phyloP scores from a whole-genome alignment of 2,888 invertebrate species.

The Latrodectus hesperus region DNA sequence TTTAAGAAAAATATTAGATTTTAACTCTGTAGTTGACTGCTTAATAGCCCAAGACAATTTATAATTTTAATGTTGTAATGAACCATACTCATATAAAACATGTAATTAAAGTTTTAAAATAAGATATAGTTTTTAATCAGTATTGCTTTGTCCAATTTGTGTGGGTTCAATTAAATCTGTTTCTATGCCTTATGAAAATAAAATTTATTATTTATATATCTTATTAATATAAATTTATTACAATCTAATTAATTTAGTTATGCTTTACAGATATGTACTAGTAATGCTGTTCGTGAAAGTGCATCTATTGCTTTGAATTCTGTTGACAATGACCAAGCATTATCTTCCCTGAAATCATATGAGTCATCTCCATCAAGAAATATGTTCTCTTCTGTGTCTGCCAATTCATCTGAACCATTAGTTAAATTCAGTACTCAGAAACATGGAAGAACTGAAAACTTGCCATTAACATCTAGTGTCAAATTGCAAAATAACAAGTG shows the following conservation, averaged over 20 bases:
- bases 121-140: too few species aligned
- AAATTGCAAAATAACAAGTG: conserved; percentile 7
- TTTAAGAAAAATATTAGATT: too few species aligned
- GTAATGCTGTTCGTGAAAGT: conserved; percentile 26
- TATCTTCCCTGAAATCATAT: not conserved
- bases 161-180: too few species aligned
- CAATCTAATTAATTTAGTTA: not conserved
- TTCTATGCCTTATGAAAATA: too few species aligned
- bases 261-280: conserved; percentile 52
- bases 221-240: too few species aligned
- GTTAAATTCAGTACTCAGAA: conserved; percentile 28
- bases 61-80: too few species aligned
- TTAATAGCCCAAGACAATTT: too few species aligned
- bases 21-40: too few species aligned
- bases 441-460: conserved; percentile 36
- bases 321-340: not conserved
- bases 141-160: too few species aligned
- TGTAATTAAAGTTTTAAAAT: too few species aligned
- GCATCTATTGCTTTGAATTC: conserved; percentile 18
- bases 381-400: not conserved
- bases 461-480: conserved; percentile 11
- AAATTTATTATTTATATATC: too few species aligned
- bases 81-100: too few species aligned
- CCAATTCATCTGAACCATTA: conserved; percentile 8
- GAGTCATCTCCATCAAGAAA: conserved; percentile 4